phyloP scores from a whole-genome alignment of 1,140 invertebrate genomes.

The Helicoverpa armigera region DNA sequence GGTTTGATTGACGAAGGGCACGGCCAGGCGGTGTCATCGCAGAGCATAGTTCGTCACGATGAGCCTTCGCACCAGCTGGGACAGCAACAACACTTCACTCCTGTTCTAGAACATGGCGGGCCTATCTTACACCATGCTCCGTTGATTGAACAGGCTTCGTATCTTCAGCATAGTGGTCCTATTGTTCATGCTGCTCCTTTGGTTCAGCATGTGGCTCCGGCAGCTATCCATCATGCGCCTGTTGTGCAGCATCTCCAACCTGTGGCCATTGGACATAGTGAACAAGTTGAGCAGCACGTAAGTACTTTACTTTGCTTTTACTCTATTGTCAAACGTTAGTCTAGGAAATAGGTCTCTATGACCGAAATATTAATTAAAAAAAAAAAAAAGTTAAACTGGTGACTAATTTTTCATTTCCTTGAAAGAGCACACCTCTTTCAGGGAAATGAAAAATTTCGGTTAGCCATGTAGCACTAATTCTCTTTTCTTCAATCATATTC shows the following conservation, averaged over 20 bases:
- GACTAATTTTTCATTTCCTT: too few species aligned
- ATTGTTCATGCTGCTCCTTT: conserved; percentile 71
- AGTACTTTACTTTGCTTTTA: conserved; percentile 59
- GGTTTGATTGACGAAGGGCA: conserved; percentile 67
- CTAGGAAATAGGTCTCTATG: too few species aligned
- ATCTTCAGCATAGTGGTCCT: conserved; percentile 61
- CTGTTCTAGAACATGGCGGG: conserved; percentile 62
- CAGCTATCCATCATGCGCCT: conserved; percentile 62
- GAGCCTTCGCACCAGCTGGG: conserved; percentile 63
- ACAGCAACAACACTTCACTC: conserved; percentile 53
- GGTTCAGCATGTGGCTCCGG: conserved; percentile 65
- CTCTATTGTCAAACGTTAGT: too few species aligned
- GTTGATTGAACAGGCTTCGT: conserved; percentile 58
- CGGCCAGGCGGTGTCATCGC: conserved; percentile 76
- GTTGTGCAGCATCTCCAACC: conserved; percentile 59
- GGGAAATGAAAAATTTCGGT: too few species aligned
- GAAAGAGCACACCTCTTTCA: too few species aligned
- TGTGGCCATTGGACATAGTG: conserved; percentile 62
- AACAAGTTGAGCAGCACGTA: conserved; percentile 73
- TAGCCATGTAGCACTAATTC: too few species aligned
- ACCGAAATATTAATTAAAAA: too few species aligned
- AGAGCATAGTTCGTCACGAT: conserved; percentile 80
- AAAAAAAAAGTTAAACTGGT: too few species aligned
- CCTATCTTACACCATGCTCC: conserved; percentile 58
- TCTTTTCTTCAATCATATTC: too few species aligned